Base-by-base conservation (phyloP, 2,888 invertebrate species). In the Melipona beecheii region DNA sequence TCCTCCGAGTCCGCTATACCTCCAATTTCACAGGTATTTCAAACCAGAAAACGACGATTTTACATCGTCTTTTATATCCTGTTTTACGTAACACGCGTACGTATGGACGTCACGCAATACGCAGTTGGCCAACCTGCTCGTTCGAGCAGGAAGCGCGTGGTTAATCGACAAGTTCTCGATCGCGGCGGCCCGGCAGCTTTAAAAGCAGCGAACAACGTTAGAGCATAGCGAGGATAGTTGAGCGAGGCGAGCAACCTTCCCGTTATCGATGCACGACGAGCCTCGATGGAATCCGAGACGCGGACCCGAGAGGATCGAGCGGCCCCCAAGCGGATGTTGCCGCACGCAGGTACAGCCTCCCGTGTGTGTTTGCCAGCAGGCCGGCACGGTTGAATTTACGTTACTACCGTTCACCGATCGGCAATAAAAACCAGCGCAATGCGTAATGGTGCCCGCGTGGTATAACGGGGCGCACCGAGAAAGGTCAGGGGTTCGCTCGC, bases 401-500 rank as follows among this genome's bases (percentile, higher is more conserved):
- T 89, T 88, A 89, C 88, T 89, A 88, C 88, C 89, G 86, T 79
- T 87, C 87, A 76, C 78, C 89, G 86, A 89, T 89, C 88, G 83
- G 84, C 83, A 86, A 86, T 89, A 89, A 89, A 88, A 89, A 89
- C 79, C 87, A 84, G 88, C 89, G 89, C 89, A 83, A 89, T 89
- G 89, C 89, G 89, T 89, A 90, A 83, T 89, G 87, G 84, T 82
- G 87, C 74, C 65, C 85, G 84, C 79, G 43, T 43, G 90, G 81
- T 75, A 86, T 87, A 89, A 90, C 90, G 88, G 86, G 1, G 84
- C 83, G 86, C 85, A 75, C 83, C 71, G 84, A 66, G 88, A 90
- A 90, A 90, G 90, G 90, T 90, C 90, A 89, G 87, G 89, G 90
- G 90, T 88, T 86, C 85, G 85, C 77, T 90, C 87, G 86, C 86